Base-by-base conservation (phyloP, 2,797 vertebrate species). In the Malacoraja senta region DNA sequence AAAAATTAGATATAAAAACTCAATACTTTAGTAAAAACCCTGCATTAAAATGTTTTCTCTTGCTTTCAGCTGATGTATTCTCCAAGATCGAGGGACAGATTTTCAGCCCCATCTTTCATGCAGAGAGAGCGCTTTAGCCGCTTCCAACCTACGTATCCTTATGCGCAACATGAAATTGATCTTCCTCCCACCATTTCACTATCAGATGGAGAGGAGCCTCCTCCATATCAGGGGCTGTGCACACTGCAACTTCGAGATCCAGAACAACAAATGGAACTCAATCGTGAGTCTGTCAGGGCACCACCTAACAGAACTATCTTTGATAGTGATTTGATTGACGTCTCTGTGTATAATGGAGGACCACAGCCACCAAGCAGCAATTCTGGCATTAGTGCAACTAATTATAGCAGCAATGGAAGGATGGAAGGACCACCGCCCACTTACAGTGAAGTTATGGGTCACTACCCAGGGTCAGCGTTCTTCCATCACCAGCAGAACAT, bases 341-440 rank as follows among this genome's bases (percentile, higher is more conserved):
- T 96, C 94, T 96, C 96, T 0, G 94, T 96, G 95, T 96, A 97
- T 94, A 97, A 95, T 90, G 97, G 97, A 72, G 98, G 98, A 92
- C 98, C 98, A 0, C 97, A 98, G 95, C 98, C 98, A 12, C 98
- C 98, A 15, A 99, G 98, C 97, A 98, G 98, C 97, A 98, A 99
- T 95, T 98, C 98, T 93, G 98, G 98, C 95, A 97, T 99, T 95
- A 99, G 98, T 90, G 98, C 97, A 93, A 96, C 97, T 95, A 98
- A 97, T 96, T 98, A 97, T 93, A 97, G 97, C 96, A 97, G 97
- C 94, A 97, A 98, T 0, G 97, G 98, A 94, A 97, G 97, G 95
- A 98, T 98, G 97, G 98, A 98, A 94, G 97, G 98, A 83, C 98
- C 98, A 1, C 98, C 98, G 38, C 99, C 98, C 0, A 97, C 98